Base-by-base conservation (phyloP, 2,113 vertebrate species). In the Salvator merianae region DNA sequence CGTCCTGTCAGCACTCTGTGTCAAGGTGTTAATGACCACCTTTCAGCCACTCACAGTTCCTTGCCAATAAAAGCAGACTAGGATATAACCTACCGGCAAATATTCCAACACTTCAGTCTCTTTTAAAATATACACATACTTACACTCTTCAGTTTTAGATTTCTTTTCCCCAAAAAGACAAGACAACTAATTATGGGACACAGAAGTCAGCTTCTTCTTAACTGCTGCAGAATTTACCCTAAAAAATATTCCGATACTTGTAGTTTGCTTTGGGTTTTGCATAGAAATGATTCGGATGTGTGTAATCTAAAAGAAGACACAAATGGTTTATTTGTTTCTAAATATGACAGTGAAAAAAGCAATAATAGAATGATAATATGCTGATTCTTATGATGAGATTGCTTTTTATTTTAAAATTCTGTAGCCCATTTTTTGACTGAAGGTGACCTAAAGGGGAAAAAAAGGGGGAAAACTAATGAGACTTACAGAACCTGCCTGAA, bases 21-120 rank as follows among this genome's bases (percentile, higher is more conserved):
- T 93, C 86, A 83, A 89, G 92, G 95, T 95, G 96, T 96, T 96
- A 96, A 96, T 95, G 94, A 92, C 94, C 93, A 94, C 92, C 94
- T 95, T 95, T 95, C 95, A 96, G 94, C 95, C 95, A 94, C 93
- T 95, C 91, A 20, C 86, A 77, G 47, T 53, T 79, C 80, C 84
- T 85, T 94, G 95, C 96, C 96, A 96, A 94, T 92, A 93, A 95
- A 96, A 96, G 95, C 82, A 96, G 84, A 82, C 71, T 70, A 82
- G 88, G 89, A 92, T 87, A 80, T 77, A 85, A 87, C 92, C 94
- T 94, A 91, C 92, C 87, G 94, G 93, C 91, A 93, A 88, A 87
- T 89, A 82, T 68, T 84, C 88, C 62, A 87, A 83, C 82, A 78
- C 90, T 77, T 91, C 89, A 87, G 86, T 16, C 13, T 79, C 68